phyloP scores from a whole-genome alignment of 1,140 invertebrate genomes.

The Zaprionus gabonicus region DNA sequence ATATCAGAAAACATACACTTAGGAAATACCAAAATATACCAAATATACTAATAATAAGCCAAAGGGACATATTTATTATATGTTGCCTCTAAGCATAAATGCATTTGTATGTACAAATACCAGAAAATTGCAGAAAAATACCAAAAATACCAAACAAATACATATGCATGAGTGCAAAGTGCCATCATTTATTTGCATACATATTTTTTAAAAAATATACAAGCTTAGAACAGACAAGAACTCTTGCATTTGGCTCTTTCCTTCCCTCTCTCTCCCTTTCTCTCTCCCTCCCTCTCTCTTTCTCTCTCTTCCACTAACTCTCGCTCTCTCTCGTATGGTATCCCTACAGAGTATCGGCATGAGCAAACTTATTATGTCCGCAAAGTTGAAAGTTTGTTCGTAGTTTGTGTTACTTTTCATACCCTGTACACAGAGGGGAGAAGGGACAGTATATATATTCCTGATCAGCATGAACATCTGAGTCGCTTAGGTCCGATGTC shows the following conservation, averaged over 20 bases:
- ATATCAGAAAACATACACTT: too few species aligned
- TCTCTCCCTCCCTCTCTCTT: not conserved
- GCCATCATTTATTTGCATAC: not conserved
- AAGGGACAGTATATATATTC: too few species aligned
- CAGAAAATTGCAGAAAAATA: not conserved
- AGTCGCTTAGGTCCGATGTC: too few species aligned
- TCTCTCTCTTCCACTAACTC: too few species aligned
- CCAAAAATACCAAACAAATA: not conserved
- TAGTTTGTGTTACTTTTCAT: not conserved
- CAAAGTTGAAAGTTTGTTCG: constrained; percentile 14
- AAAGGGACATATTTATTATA: too few species aligned
- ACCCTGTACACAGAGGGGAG: too few species aligned
- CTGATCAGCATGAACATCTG: too few species aligned
- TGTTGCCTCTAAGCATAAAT: too few species aligned
- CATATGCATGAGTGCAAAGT: not conserved
- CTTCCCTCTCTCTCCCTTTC: not conserved
- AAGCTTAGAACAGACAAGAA: not conserved
- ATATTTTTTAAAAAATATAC: not conserved
- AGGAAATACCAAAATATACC: too few species aligned
- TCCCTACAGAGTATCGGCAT: not conserved
- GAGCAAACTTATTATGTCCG: not conserved
- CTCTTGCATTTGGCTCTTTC: too few species aligned
- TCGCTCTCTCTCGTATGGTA: not conserved
- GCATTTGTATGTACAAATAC: too few species aligned
- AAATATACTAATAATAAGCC: too few species aligned